Evolutionary conservation across 2,888 invertebrate genomes (phyloP), one percentile per base, ranked within the genome.

Genomic region (Eilema caniola): DNA sequence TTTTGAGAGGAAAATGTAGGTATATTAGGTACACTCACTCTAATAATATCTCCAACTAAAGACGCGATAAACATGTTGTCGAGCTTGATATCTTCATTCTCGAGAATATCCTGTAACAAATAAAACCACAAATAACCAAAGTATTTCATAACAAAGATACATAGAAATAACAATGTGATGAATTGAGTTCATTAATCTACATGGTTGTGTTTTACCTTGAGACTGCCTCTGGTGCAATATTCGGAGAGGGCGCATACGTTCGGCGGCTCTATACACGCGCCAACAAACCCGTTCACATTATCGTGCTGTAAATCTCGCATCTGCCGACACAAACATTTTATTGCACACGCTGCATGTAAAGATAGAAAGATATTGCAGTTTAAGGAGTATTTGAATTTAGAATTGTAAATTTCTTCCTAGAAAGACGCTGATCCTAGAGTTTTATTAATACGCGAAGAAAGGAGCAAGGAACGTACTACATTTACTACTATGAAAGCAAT

Each of bases 31-130:
- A 20, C 69, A 94, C 96, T 96, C 95, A 99, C 99, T 95, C 98
- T 96, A 85, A 99, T 97, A 79, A 99, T 98, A 92, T 99, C 99
- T 69, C 98, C 98, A 20, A 99, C 98, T 78, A 99, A 96, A 11
- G 99, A 99, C 33, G 99, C 99, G 80, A 98, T 97, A 91, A 99
- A 99, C 98, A 99, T 98, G 87, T 98, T 98, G 92, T 99, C 99
- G 86, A 99, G 95, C 93, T 99, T 99, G 79, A 99, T 97, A 90
- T 99, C 99, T 87, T 98, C 98, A 90, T 99, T 99, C 88, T 98
- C 98, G 72, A 99, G 95, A 83, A 99, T 98, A 91, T 99, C 98
- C 97, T 98, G 94, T 63, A 87, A 85, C 76, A 78, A 60, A n/a
- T n/a, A n/a, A n/a, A n/a, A n/a, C n/a, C n/a, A n/a, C n/a, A n/a